phyloP scores from a whole-genome alignment of 2,888 invertebrate genomes.

The Heliconius ismenius region DNA sequence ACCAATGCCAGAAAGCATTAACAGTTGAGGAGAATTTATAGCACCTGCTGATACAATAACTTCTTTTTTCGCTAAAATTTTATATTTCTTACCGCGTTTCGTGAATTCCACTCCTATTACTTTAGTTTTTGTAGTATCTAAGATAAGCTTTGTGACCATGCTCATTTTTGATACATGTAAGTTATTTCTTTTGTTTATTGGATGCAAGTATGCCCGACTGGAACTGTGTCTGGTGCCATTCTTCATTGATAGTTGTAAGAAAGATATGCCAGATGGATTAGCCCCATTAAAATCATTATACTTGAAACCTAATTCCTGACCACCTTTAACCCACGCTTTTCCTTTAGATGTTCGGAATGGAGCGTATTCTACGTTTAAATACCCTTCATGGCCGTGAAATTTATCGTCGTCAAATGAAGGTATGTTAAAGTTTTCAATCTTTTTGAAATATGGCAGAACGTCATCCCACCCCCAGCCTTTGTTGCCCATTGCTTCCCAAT shows the following conservation, averaged over 20 bases:
- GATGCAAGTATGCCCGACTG: conserved; percentile 85
- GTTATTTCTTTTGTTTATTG: conserved; percentile 82
- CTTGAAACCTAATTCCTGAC: conserved; percentile 82
- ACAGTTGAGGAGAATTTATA: conserved; percentile 88
- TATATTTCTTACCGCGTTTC: conserved; percentile 74
- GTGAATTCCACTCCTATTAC: conserved; percentile 83
- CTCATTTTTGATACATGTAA: conserved; percentile 83
- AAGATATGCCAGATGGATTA: conserved; percentile 83
- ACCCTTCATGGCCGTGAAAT: conserved; percentile 81
- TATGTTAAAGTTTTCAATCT: conserved; percentile 87
- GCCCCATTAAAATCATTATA: conserved; percentile 84
- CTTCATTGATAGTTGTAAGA: conserved; percentile 83
- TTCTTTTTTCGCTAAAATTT: conserved; percentile 84
- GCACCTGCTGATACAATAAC: conserved; percentile 89
- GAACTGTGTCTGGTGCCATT: conserved; percentile 86
- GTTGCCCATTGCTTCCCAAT: conserved; percentile 88
- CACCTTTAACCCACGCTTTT: conserved; percentile 83
- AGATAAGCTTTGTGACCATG: conserved; percentile 82
- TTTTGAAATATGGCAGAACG: conserved; percentile 89
- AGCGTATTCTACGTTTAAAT: conserved; percentile 79
- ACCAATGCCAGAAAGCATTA: conserved; percentile 91
- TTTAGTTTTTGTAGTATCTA: conserved; percentile 78
- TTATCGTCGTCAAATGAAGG: conserved; percentile 76
- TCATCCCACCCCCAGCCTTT: conserved; percentile 88
- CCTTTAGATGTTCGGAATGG: conserved; percentile 78